Evolutionary conservation across 2,113 vertebrate genomes (phyloP), one percentile per base, ranked within the genome.

Genomic region (Serilophus lunatus): DNA sequence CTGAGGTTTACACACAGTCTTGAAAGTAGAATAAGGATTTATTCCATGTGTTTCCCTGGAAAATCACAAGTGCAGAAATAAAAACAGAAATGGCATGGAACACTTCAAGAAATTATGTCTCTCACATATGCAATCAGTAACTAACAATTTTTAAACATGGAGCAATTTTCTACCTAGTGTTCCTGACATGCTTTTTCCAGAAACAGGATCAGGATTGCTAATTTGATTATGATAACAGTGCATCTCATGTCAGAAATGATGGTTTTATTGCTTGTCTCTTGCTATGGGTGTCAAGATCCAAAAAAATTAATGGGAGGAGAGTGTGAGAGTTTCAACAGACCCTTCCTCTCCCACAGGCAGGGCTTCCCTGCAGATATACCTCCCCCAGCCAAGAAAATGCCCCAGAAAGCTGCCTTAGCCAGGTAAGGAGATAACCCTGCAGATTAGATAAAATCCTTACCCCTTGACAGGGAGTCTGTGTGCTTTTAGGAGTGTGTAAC

Each of bases 381-480:
- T 60, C 3, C 4, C 7, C 23, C 29, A 38, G 23, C 16, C 3
- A 2, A 49, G 42, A 28, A 6, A 64, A 44, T 4, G 1, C 10
- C 47, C 47, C 33, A 68, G 35, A 63, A 49, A 26, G 38, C 9
- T 16, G 75, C 44, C n/a, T 57, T 0, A 0, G 42, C 68, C 35
- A 51, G 54, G 45, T 18, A 2, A 74, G 25, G 12, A 88, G 9
- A 18, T 77, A 82, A 63, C 31, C 63, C 47, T 13, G 29, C 20
- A 80, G 64, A 71, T 6, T 40, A 76, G 44, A 68, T 7, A 74
- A 76, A 68, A 75, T 38, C 22, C 14, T 51, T 68, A 61, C 4
- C 10, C 57, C 25, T 64, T 18, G 3, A 33, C 10, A 18, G 69
- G 40, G 26, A 69, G 24, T 36, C 11, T 25, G 19, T 20, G 22